phyloP scores from a whole-genome alignment of 92 coral and sea anemone species.

The Porites divaricata region DNA sequence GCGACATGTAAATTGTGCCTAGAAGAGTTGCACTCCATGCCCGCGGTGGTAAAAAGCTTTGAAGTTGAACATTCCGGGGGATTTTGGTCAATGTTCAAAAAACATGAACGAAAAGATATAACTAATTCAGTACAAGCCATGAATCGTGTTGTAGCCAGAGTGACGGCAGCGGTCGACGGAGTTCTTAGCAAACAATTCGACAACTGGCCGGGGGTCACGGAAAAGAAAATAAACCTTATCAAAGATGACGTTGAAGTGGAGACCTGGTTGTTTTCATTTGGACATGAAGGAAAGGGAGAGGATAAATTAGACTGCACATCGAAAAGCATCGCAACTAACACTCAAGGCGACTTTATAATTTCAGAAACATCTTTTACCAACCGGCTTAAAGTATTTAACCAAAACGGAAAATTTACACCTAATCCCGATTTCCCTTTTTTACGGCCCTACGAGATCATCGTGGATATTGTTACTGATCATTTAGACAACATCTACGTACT shows the following conservation, averaged over 20 bases:
- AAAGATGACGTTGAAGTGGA: not conserved
- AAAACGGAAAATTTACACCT: conserved; percentile 2
- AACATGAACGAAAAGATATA: conserved; percentile 1
- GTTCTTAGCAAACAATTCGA: conserved; percentile 5
- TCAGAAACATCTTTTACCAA: not conserved
- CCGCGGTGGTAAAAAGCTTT: not conserved
- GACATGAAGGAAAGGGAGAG: not conserved
- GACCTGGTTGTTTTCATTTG: not conserved
- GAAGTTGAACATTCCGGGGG: not conserved
- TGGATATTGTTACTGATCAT: conserved; percentile 8
- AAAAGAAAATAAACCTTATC: not conserved
- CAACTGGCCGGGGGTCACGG: conserved; percentile 8
- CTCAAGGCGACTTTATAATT: not conserved
- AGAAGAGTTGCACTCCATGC: conserved; percentile 15
- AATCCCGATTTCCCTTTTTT: not conserved
- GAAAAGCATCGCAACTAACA: not conserved
- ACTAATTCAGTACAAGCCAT: not conserved
- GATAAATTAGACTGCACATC: not conserved
- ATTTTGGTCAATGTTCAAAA: conserved; percentile 2
- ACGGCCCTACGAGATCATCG: too few species aligned
- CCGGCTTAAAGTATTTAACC: not conserved
- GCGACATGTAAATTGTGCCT: conserved; percentile 32
- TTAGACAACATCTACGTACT: not conserved
- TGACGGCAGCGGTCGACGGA: not conserved
- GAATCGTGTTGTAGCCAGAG: not conserved